Percentiles rank a stretch among this genome's conserved stretches.
phyloP scores from a whole-genome alignment of 1,140 invertebrate genomes.

The Calycopis cecrops region DNA sequence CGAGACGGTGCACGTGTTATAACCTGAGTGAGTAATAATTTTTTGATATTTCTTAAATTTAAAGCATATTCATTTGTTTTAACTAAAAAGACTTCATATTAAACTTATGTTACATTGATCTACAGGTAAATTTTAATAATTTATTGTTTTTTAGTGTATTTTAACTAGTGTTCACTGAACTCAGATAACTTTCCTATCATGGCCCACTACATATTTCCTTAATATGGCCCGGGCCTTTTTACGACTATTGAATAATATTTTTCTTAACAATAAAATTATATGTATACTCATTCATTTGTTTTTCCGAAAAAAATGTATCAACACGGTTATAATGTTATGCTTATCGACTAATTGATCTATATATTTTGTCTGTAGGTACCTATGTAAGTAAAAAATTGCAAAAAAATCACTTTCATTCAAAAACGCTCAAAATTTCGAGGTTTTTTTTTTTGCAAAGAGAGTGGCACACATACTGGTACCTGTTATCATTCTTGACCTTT shows the following conservation, averaged over 20 bases:
- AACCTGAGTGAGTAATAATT: no score
- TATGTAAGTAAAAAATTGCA: slow-evolving; percentile 15
- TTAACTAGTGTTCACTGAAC: neutral
- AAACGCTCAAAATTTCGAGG: no score
- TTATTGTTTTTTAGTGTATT: neutral
- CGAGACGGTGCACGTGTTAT: no score
- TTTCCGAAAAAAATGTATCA: neutral
- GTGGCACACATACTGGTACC: slow-evolving; percentile 12
- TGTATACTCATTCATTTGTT: neutral
- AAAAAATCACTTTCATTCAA: no score
- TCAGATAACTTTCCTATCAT: neutral
- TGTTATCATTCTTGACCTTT: slow-evolving; percentile 13
- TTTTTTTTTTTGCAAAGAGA: slow-evolving; percentile 1
- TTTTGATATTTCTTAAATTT: no score
- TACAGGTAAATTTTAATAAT: neutral
- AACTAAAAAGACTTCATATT: no score
- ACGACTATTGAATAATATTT: neutral
- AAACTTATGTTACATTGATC: no score
- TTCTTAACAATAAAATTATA: neutral
- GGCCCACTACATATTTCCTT: neutral
- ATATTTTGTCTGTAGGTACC: slow-evolving; percentile 18
- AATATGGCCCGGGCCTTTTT: neutral
- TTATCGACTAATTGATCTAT: neutral
- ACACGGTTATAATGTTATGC: neutral
- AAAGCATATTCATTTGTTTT: no score